phyloP scores from a whole-genome alignment of 2,113 vertebrate species.

The Willisornis vidua region DNA sequence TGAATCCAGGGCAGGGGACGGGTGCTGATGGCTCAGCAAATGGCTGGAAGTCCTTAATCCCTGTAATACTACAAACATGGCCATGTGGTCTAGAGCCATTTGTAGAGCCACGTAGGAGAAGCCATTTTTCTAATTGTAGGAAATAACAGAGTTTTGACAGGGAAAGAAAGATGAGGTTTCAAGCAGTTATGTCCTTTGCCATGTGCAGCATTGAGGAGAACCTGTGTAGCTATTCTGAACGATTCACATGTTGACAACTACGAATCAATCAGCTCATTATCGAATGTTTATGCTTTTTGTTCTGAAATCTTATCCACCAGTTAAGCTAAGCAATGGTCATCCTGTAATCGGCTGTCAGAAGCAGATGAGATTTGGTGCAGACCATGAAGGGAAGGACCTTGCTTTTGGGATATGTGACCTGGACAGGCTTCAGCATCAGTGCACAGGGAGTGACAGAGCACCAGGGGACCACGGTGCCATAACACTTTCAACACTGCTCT shows the following conservation, averaged over 20 bases:
- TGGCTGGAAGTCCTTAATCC: background rate
- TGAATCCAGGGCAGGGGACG: background rate
- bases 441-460: accelerated
- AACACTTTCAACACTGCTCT: background rate
- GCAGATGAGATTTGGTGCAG: background rate
- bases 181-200: background rate
- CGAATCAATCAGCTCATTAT: background rate
- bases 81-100: background rate
- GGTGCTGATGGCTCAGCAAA: background rate
- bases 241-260: background rate
- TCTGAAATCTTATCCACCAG: background rate
- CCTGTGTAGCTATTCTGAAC: background rate
- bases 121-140: background rate
- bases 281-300: background rate
- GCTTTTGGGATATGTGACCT: accelerated
- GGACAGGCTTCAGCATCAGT: accelerated
- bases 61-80: background rate
- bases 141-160: background rate
- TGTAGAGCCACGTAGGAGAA: background rate
- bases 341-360: background rate
- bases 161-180: background rate
- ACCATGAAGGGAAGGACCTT: accelerated
- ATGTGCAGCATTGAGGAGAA: background rate
- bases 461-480: accelerated
- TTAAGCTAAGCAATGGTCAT: background rate